phyloP scores from a whole-genome alignment of 2,888 invertebrate species.

The Pherbina coryleti region DNA sequence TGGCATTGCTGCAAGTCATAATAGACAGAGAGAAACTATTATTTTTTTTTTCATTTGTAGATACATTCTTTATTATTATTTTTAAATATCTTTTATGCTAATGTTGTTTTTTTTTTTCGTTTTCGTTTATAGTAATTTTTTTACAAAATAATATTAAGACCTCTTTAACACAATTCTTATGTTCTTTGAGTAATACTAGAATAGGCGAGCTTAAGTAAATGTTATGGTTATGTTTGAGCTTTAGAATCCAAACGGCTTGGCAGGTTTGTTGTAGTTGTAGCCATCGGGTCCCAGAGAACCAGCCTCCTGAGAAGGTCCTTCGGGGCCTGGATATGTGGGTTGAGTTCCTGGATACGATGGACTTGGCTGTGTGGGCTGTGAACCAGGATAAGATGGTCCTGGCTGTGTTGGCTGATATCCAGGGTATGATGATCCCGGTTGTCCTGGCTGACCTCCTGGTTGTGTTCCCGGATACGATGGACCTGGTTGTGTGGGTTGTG shows the following conservation, averaged over 20 bases:
- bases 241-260: slow-evolving; percentile 64
- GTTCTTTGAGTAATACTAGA: not conserved
- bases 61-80: not conserved
- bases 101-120: not conserved
- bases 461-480: slow-evolving; percentile 45
- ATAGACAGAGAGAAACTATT: not conserved
- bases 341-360: slow-evolving; percentile 39
- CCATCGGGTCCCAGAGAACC: slow-evolving; percentile 66
- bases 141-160: not conserved
- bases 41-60: not conserved
- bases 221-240: not conserved
- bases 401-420: slow-evolving; percentile 24
- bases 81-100: too few relatives aligned
- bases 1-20: not conserved
- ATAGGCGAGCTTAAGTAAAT: not conserved
- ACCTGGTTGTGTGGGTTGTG: slow-evolving; percentile 35
- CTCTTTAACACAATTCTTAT: not conserved
- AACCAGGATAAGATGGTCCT: slow-evolving; percentile 20
- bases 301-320: slow-evolving; percentile 52
- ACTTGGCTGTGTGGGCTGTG: slow-evolving; percentile 33
- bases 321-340: slow-evolving; percentile 36
- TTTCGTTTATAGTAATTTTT: not conserved
- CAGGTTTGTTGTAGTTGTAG: slow-evolving; percentile 67
- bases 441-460: slow-evolving; percentile 22
- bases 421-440: slow-evolving; percentile 21